Base-by-base conservation (phyloP, 2,113 vertebrate genomes). In the Egretta garzetta region DNA sequence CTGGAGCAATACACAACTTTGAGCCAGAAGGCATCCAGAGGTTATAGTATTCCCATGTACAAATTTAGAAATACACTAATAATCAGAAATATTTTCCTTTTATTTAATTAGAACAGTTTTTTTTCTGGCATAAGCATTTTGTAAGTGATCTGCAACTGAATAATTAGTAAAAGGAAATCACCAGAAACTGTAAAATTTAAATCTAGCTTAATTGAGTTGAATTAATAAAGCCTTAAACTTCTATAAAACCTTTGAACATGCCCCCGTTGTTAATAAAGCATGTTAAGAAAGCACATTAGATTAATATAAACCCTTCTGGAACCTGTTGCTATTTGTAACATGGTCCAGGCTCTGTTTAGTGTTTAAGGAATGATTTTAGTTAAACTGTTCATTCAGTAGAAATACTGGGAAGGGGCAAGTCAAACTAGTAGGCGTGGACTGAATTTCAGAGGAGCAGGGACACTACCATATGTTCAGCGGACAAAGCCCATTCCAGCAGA, bases 151-250 rank as follows among this genome's bases (percentile, higher is more conserved):
- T 95, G 27, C 72, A 84, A 20, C 32, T 80, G 75, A 63, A 20
- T 77, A 79, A 91, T 93, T 86, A 87, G 56, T 80, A n/a, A 81
- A 93, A 95, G 50, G 64, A 93, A 84, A 81, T 75, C 28, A 83
- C 41, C 3, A 77, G 28, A 86, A 90, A 89, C 87, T 43, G 32
- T 80, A 73, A 80, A 73, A 70, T 39, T 62, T 68, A 41, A 37
- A 74, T 56, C 64, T 88, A 47, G 19, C 30, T 88, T 92, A 83
- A 75, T 10, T 27, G 12, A 52, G 27, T 71, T 75, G 56, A 86
- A 90, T 75, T 76, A 93, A 76, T 84, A 75, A 64, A 93, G 32
- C 41, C 30, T 81, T 86, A 64, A 87, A 74, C 27, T 32, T 86
- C 32, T 68, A 21, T 20, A 86, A 86, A 95, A n/a, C 30, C 64